Percentiles rank a stretch among this genome's conserved stretches.
Conservation (phyloP, 2,888 invertebrate species). For the Chymomyza amoena region DNA sequence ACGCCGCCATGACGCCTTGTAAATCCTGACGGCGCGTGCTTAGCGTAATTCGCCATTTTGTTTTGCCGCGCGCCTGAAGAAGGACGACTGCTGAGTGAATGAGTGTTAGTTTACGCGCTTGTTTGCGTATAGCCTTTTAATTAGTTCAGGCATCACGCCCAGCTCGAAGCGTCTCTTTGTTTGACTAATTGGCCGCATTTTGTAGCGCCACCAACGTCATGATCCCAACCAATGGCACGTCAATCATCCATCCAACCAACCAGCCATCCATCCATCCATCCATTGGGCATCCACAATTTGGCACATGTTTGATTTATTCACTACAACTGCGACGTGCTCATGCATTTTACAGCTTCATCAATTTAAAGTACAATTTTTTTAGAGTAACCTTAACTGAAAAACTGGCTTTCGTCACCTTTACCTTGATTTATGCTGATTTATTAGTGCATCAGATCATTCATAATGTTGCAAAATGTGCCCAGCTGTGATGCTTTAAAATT, state of each 20-base stretch:
- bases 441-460: not conserved
- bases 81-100: not conserved
- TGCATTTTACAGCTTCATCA: constrained; percentile 13
- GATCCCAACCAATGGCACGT: constrained; percentile 11
- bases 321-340: constrained; percentile 31
- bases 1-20: not conserved
- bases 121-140: constrained; percentile 59
- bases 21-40: constrained; percentile 60
- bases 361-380: not conserved
- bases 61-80: not conserved
- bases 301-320: constrained; percentile 56
- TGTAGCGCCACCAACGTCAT: constrained; percentile 17
- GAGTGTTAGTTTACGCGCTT: not conserved
- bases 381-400: constrained; percentile 25
- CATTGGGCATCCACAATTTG: constrained; percentile 20
- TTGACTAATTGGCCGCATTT: constrained; percentile 65
- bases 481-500: not conserved
- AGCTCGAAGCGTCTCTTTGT: constrained; percentile 39
- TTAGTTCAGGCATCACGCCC: constrained; percentile 44
- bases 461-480: not conserved
- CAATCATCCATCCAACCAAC: constrained; percentile 27
- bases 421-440: not conserved
- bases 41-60: constrained; percentile 21
- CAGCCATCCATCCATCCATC: too few species aligned
- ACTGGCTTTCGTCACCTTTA: not conserved